Evolutionary conservation across 1,140 invertebrate genomes (phyloP).

Genomic region (Drosophila elegans): DNA sequence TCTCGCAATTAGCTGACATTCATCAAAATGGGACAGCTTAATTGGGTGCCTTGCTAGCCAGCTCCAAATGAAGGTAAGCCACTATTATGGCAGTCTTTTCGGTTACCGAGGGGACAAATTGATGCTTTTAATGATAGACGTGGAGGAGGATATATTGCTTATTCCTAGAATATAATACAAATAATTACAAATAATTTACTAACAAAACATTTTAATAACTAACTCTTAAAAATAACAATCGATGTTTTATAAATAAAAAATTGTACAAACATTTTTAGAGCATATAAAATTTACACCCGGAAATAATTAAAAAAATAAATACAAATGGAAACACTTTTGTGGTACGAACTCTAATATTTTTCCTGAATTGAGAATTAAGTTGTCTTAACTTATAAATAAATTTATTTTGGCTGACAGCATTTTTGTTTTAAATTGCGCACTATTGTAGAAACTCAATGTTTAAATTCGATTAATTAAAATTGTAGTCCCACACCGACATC

Average conservation of each 20-base stretch:
- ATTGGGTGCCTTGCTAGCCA: constrained; percentile 13
- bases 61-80: constrained; percentile 7
- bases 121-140: background rate
- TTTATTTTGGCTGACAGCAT: background rate
- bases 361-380: no score
- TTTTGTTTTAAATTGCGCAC: background rate
- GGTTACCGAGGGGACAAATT: background rate
- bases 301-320: no score
- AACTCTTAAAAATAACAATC: no score
- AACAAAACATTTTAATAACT: no score
- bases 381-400: no score
- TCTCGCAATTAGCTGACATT: constrained; percentile 69
- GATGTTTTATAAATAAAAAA: no score
- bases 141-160: background rate
- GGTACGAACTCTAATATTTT: no score
- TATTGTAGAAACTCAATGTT: background rate
- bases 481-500: constrained; percentile 5
- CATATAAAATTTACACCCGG: no score
- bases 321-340: no score
- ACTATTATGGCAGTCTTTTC: background rate
- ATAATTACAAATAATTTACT: background rate
- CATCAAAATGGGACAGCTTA: constrained; percentile 61
- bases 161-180: background rate
- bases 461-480: constrained; percentile 1
- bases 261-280: no score